phyloP scores from a whole-genome alignment of 2,888 invertebrate species.

The Exocentrus adspersus region DNA sequence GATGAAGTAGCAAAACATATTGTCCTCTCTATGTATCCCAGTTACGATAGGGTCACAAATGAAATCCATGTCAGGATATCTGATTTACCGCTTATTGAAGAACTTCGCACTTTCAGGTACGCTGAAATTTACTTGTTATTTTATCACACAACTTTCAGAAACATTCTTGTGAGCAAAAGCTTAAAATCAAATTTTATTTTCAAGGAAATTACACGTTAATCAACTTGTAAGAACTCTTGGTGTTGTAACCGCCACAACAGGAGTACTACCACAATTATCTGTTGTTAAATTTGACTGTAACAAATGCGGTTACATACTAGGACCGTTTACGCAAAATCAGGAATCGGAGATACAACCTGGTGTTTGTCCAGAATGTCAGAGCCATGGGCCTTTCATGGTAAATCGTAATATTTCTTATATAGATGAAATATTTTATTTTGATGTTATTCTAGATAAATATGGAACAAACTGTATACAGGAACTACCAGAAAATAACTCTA shows the following conservation, averaged over 20 bases:
- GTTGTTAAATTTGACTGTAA: slow-evolving; percentile 98
- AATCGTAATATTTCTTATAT: too few species aligned
- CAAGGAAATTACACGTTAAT: slow-evolving; percentile 86
- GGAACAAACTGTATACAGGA: slow-evolving; percentile 98
- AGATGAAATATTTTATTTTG: background rate
- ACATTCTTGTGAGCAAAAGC: too few species aligned
- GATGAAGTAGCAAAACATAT: slow-evolving; percentile 94
- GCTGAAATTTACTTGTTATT: too few species aligned
- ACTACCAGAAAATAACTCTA: slow-evolving; percentile 97
- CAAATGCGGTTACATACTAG: slow-evolving; percentile 93
- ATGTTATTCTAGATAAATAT: slow-evolving; percentile 83
- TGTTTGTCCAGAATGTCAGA: slow-evolving; percentile 98
- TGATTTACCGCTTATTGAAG: slow-evolving; percentile 95
- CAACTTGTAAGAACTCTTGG: slow-evolving; percentile 93
- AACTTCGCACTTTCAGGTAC: slow-evolving; percentile 87
- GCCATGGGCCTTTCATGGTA: slow-evolving; percentile 91
- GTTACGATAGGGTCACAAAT: slow-evolving; percentile 92
- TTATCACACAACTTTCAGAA: too few species aligned
- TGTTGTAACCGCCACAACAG: slow-evolving; percentile 95
- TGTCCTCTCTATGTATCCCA: slow-evolving; percentile 93
- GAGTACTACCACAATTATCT: slow-evolving; percentile 94
- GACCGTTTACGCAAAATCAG: slow-evolving; percentile 96
- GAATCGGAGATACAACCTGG: slow-evolving; percentile 94
- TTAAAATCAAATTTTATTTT: too few species aligned
- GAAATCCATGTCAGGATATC: slow-evolving; percentile 96